Evolutionary conservation across 2,113 vertebrate genomes (phyloP), one percentile per base, ranked within the genome.

Genomic region (Quiscalus mexicanus): DNA sequence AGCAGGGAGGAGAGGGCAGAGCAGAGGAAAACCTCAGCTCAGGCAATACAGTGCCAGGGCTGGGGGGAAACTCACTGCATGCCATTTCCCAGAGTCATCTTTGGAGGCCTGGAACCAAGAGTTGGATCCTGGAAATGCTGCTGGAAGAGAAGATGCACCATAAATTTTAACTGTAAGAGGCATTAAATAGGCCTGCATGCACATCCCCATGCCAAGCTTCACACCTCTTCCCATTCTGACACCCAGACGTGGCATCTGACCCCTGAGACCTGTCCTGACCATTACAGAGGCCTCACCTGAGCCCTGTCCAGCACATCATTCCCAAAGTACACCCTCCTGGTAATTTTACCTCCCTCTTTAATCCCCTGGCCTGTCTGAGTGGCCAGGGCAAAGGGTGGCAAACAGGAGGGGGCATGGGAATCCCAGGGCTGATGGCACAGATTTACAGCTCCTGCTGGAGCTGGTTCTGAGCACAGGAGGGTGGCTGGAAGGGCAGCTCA

Each of bases 161-260:
- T 79, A 77, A 64, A 89, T 93, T 84, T 84, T 68, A 39, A 64
- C 56, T 10, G 31, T 19, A 92, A 92, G 80, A 81, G 56, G 30
- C 37, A 91, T 82, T 94, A 87, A 90, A 89, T 84, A 74, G 0
- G 9, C 33, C 41, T 63, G 65, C 41, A 13, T 1, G 15, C 47
- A 69, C 22, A 49, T 18, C 25, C 68, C 39, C 47, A 27, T 5
- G 45, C 58, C 89, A 92, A 6, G 22, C 49, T 89, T 95, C 56
- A 87, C 73, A 82, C 35, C 58, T 80, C 80, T 55, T 76, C 25
- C 56, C 37, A 18, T 56, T 89, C 33, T 64, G 65, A 86, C 76
- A 84, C 71, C n/a, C 71, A 63, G 83, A 45, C 6, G 0, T 71
- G 56, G 27, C 35, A 64, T 63, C 56, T 2, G 50, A 81, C 33